phyloP scores from a whole-genome alignment of 2,888 invertebrate genomes.

The Epirrhoe tristata region DNA sequence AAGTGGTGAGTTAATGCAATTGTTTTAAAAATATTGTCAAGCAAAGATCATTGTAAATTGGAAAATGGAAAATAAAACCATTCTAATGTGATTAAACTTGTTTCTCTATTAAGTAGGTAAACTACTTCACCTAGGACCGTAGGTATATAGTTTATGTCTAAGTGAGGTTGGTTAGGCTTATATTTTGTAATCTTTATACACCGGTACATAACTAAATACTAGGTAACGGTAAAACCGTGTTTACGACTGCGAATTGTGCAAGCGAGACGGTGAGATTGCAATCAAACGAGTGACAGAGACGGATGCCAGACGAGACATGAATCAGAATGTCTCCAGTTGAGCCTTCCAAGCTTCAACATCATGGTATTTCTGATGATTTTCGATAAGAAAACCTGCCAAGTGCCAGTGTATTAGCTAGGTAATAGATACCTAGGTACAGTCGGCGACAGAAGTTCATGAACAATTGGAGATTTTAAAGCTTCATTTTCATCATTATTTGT shows the following conservation, averaged over 20 bases:
- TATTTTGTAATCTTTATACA: constrained; percentile 23
- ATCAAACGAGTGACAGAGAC: constrained; percentile 13
- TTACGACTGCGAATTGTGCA: constrained; percentile 24
- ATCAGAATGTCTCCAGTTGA: constrained; percentile 17
- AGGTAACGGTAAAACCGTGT: constrained; percentile 24
- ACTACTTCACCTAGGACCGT: too few relatives aligned
- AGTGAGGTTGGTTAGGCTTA: background rate
- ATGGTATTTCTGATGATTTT: background rate
- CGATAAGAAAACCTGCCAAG: background rate
- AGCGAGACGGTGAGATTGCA: constrained; percentile 11
- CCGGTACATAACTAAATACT: constrained; percentile 19
- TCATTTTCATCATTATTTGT: too few relatives aligned
- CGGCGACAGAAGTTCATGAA: too few relatives aligned
- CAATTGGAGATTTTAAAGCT: too few relatives aligned
- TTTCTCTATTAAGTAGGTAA: too few relatives aligned
- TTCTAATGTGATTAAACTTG: too few relatives aligned
- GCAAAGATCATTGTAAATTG: too few relatives aligned
- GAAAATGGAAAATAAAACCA: too few relatives aligned
- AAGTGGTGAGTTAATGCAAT: too few relatives aligned
- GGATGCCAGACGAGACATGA: constrained; percentile 31
- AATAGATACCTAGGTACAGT: too few relatives aligned
- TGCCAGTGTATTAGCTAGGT: background rate
- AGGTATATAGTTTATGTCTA: background rate
- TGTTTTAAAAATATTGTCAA: too few relatives aligned
- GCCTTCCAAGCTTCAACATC: constrained; percentile 5